A percentile compares a stretch with the other conserved stretches of the same genome.
These are phyloP conservation scores for Agelastica alni DNA, from an alignment of 2,888 invertebrate species.

Conservation along the genomic window DNA sequence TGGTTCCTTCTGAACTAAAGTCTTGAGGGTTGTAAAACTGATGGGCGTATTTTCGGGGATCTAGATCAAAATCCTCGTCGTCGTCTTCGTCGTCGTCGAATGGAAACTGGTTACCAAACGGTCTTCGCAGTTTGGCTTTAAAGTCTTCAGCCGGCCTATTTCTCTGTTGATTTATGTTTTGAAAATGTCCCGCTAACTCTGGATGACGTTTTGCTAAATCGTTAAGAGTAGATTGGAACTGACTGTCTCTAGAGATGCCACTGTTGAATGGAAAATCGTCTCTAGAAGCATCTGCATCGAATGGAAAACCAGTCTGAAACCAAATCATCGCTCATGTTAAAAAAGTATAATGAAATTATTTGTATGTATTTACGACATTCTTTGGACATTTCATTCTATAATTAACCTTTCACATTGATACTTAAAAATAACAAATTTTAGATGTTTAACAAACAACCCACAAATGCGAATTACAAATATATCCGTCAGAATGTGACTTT, in stretches of 20 bases:
- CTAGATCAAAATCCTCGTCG: constrained; percentile 35
- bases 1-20: constrained; percentile 12
- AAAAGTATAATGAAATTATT: constrained; percentile 28
- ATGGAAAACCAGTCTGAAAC: constrained; percentile 15
- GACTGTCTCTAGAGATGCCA: constrained; percentile 56
- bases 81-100: constrained; percentile 44
- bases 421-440: too few species aligned
- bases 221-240: constrained; percentile 64
- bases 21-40: constrained; percentile 27
- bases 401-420: too few species aligned
- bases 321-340: constrained; percentile 21
- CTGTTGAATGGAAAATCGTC: constrained; percentile 71
- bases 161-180: constrained; percentile 48
- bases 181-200: constrained; percentile 72
- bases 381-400: too few species aligned
- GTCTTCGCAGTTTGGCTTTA: constrained; percentile 38
- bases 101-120: constrained; percentile 54
- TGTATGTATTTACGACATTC: neutral
- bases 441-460: too few species aligned
- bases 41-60: constrained; percentile 24
- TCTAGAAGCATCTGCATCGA: constrained; percentile 53
- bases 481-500: too few species aligned
- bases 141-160: constrained; percentile 49
- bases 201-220: constrained; percentile 74
- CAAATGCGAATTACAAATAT: too few species aligned